Evolutionary conservation across 2,797 vertebrate species (phyloP).

Genomic region (Syncerus caffer): DNA sequence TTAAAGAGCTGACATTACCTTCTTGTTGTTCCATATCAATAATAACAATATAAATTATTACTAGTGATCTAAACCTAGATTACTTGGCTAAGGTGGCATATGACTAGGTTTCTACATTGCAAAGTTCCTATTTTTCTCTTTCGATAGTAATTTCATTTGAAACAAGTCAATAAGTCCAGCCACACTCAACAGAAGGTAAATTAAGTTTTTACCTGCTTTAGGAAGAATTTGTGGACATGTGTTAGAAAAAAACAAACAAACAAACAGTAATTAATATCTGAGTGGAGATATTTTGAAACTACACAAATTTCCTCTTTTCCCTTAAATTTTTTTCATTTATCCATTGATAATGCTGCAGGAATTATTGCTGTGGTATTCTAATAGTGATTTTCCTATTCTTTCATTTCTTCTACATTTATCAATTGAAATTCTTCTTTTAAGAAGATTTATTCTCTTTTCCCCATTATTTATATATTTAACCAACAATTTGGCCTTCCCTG

Average conservation of each 20-base stretch:
- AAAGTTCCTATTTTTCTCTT: background rate
- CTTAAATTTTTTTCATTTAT: slow-evolving; percentile 31
- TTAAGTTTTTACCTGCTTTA: background rate
- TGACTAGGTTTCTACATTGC: background rate
- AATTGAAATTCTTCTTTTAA: background rate
- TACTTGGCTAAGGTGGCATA: background rate
- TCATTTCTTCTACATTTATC: background rate
- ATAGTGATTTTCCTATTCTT: background rate
- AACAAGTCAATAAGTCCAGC: background rate
- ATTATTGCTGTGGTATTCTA: background rate
- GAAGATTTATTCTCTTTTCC: background rate
- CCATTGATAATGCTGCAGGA: background rate
- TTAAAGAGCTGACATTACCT: background rate
- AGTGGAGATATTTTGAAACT: background rate
- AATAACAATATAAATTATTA: background rate
- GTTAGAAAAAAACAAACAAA: background rate
- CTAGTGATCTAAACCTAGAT: background rate
- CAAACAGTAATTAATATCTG: background rate
- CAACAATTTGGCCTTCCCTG: background rate
- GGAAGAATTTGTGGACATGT: background rate
- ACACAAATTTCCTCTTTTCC: background rate
- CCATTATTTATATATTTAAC: background rate
- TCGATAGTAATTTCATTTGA: background rate
- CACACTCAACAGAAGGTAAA: background rate
- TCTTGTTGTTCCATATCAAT: background rate